These are phyloP conservation scores for Paracyclopina nana DNA, from an alignment of 1,140 invertebrate genomes.

Conservation along the genomic window DNA sequence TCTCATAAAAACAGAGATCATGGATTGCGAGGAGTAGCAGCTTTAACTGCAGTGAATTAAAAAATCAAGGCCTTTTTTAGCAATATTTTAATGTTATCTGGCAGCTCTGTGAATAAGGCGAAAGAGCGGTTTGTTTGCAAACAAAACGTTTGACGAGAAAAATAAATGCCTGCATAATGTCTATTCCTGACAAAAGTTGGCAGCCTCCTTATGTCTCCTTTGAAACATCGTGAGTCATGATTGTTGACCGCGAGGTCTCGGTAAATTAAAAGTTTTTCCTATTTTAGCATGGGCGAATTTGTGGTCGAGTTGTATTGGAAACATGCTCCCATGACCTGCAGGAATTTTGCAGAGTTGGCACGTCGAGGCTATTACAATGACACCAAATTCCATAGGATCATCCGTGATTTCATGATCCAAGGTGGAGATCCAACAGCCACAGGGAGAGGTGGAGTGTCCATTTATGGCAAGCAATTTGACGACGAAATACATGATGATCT, in stretches of 20 bases:
- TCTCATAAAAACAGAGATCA: constrained; percentile 5
- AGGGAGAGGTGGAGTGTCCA: constrained; percentile 80
- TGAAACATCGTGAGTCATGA: constrained; percentile 10
- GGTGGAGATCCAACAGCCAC: constrained; percentile 75
- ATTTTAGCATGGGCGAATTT: constrained; percentile 74
- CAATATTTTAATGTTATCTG: no score
- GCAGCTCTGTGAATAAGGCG: no score
- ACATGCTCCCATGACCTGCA: constrained; percentile 80
- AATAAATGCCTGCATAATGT: no score
- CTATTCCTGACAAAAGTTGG: constrained; percentile 18
- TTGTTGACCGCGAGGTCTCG: neutral
- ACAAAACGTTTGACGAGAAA: no score
- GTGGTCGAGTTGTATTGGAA: constrained; percentile 91
- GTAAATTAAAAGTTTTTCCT: constrained; percentile 19
- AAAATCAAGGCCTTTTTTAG: no score
- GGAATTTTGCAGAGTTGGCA: constrained; percentile 85
- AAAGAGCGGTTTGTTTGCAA: no score
- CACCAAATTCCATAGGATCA: constrained; percentile 78
- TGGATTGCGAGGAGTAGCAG: no score
- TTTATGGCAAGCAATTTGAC: constrained; percentile 83
- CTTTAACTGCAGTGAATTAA: no score
- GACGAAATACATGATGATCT: constrained; percentile 89
- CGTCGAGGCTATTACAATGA: constrained; percentile 86
- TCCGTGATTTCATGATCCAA: constrained; percentile 43
- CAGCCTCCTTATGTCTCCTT: constrained; percentile 15